These are phyloP conservation scores for Mohoua ochrocephala DNA, from an alignment of 2,113 vertebrate species.

Conservation along the genomic window DNA sequence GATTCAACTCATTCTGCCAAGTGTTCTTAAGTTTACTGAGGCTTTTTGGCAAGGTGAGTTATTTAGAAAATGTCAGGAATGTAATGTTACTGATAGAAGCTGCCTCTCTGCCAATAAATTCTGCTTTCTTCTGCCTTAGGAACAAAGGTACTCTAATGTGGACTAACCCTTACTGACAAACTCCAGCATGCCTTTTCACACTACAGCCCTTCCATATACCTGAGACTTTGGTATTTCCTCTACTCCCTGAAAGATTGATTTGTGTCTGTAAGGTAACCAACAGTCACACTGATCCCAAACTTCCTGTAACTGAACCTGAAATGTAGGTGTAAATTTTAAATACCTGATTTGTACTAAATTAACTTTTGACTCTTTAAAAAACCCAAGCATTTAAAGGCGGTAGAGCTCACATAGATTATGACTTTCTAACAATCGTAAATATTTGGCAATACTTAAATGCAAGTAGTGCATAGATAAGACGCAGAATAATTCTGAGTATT, in stretches of 20 bases:
- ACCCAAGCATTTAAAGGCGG: neutral
- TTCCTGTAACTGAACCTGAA: neutral
- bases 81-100: neutral
- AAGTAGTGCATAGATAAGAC: neutral
- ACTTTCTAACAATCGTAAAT: neutral
- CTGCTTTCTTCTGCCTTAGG: neutral
- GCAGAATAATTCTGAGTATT: neutral
- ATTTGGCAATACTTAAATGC: neutral
- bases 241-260: neutral
- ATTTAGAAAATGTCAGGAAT: neutral
- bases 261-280: neutral
- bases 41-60: neutral
- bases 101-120: neutral
- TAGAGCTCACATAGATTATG: neutral
- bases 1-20: neutral
- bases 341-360: neutral
- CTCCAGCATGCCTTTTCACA: neutral
- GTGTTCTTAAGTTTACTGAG: neutral
- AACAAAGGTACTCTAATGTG: neutral
- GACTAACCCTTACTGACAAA: neutral
- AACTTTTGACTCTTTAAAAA: neutral
- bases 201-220: neutral
- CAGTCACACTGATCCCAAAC: neutral
- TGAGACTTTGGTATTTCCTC: neutral
- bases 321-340: neutral